These are phyloP conservation scores for Eupelmus urozonus DNA, from an alignment of 2,888 invertebrate genomes.

Conservation along the genomic window DNA sequence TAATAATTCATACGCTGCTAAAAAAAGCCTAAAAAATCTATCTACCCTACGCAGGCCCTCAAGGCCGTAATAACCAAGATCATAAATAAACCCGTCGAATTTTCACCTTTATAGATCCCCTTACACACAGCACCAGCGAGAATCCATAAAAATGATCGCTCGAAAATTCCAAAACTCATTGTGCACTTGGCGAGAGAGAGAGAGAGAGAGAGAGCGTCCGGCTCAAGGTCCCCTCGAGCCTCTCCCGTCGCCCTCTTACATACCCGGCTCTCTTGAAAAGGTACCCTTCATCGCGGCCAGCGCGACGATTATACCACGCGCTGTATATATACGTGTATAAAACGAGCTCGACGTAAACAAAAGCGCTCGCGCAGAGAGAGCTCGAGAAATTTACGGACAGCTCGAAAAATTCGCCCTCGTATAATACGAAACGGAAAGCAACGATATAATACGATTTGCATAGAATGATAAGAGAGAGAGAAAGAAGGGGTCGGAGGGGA, in stretches of 20 bases:
- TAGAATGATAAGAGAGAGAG: slow-evolving; percentile 49
- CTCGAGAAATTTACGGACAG: slow-evolving; percentile 24
- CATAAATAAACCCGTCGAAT: not conserved
- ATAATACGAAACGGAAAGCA: slow-evolving; percentile 20
- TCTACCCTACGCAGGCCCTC: too few species aligned
- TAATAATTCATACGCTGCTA: too few species aligned
- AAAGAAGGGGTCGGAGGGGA: not conserved
- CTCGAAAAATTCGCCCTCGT: slow-evolving; percentile 18
- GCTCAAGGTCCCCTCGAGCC: not conserved
- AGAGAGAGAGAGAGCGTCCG: not conserved
- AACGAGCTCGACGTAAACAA: slow-evolving; percentile 26
- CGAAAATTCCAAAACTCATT: not conserved
- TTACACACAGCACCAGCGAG: not conserved
- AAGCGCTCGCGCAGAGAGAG: slow-evolving; percentile 8
- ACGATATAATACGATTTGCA: slow-evolving; percentile 44
- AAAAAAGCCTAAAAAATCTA: too few species aligned
- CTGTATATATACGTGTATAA: too few species aligned
- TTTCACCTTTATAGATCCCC: not conserved
- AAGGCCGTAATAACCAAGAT: too few species aligned
- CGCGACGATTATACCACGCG: slow-evolving; percentile 8
- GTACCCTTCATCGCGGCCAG: slow-evolving; percentile 7
- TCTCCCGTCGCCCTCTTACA: not conserved
- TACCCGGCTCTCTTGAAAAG: not conserved
- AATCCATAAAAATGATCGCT: slow-evolving; percentile 22
- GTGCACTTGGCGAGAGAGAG: not conserved